Base-by-base conservation (phyloP, 2,888 invertebrate genomes). In the Cryptophagus acutangulus region DNA sequence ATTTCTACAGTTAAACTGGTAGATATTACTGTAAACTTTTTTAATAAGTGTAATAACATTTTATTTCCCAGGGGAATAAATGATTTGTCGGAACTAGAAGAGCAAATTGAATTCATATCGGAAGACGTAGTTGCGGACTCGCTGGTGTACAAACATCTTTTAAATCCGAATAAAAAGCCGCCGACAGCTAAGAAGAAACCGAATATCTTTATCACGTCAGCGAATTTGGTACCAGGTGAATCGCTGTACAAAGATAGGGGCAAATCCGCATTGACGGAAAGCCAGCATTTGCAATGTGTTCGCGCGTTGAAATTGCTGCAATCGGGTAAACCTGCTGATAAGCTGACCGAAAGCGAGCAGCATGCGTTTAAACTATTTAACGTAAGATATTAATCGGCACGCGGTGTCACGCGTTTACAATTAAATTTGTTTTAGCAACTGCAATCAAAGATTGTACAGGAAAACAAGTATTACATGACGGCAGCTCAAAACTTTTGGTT, bases 291-390 rank as follows among this genome's bases (percentile, higher is more conserved):
- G 9, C 38, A 48, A 10, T 59, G 57, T 43, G 43, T 59, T 14
- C 42, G 41, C 13, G 52, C 51, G 12, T 33, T 57, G 28, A 50
- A 55, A 38, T 10, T 55, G 10, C 37, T 52, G n/a, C 54, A 57
- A 20, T 43, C 46, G 2, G 57, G 54, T 18, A 47, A 46, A 18
- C 38, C 40, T 26, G 24, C 30, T 12, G 34, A 40, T 8, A 33
- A 18, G 24, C 44, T 49, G 36, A 53, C 46, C 1, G 12, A 13
- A 20, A 33, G 5, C 8, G 54, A 58, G 20, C 38, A 51, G 36
- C 24, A 35, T 29, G 29, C 40, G 38, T 14, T 55, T n/a, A 41
- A 48, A 26, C n/a, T 48, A 2, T 58, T 47, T 34, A 43, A 47
- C 15, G 56, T 58, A 52, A 38, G 41, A 40, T 17, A 17, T 36